Conservation (phyloP, 2,113 vertebrate genomes). For the Eublepharis macularius region DNA sequence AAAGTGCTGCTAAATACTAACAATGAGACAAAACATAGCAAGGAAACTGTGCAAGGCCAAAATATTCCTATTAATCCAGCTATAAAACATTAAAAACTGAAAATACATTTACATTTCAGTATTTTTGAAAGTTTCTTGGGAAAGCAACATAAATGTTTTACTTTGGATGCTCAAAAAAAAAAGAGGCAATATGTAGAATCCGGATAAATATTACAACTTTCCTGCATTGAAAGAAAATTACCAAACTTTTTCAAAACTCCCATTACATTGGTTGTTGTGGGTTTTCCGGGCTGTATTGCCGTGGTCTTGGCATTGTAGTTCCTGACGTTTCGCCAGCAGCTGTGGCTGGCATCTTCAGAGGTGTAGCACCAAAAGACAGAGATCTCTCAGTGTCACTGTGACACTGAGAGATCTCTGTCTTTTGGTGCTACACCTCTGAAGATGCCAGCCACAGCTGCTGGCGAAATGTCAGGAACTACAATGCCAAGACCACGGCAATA, state of each 20-base stretch:
- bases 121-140: conserved; percentile 22
- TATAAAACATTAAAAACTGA: background rate
- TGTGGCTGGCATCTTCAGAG: too few relatives aligned
- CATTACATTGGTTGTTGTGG: conserved; percentile 12
- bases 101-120: conserved; percentile 44
- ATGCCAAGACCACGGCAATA: too few relatives aligned
- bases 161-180: conserved; percentile 31
- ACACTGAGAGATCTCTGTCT: too few relatives aligned
- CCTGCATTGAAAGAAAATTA: conserved; percentile 34
- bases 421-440: too few relatives aligned
- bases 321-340: too few relatives aligned
- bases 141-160: conserved; percentile 11
- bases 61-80: conserved; percentile 27
- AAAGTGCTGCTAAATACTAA: conserved; percentile 24
- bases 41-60: conserved; percentile 23
- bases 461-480: too few relatives aligned
- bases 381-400: too few relatives aligned
- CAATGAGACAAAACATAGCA: conserved; percentile 20
- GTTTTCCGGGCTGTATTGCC: too few relatives aligned
- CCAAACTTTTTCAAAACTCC: conserved; percentile 32
- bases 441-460: too few relatives aligned
- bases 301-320: too few relatives aligned
- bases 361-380: too few relatives aligned
- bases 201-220: conserved; percentile 37
- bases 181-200: conserved; percentile 17